Percentiles rank a stretch among this genome's conserved stretches.
Evolutionary conservation across 2,888 invertebrate genomes (phyloP).

Genomic region (Mantis religiosa): DNA sequence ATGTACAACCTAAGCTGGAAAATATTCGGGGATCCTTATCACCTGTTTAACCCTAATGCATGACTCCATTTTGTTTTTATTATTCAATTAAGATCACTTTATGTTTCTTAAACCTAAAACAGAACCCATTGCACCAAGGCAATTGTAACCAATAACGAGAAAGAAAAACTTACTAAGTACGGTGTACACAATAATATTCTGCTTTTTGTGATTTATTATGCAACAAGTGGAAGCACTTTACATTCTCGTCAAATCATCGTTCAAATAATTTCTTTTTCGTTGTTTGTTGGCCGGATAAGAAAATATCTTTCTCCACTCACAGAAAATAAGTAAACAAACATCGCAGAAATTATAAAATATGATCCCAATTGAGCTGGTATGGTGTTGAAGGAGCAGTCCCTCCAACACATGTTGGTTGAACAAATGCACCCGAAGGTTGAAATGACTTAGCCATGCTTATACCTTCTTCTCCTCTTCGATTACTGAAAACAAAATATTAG

Average conservation of each 20-base stretch:
- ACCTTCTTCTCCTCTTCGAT: conserved; percentile 44
- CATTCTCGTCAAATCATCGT: conserved; percentile 2
- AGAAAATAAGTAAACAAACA: background rate
- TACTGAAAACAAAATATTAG: conserved; percentile 37
- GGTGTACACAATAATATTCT: background rate
- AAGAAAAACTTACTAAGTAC: background rate
- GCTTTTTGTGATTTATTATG: background rate
- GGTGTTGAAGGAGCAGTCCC: background rate
- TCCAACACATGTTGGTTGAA: background rate
- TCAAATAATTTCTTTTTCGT: conserved; percentile 11
- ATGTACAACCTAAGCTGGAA: background rate
- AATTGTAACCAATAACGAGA: background rate
- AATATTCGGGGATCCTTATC: background rate
- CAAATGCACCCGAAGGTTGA: background rate
- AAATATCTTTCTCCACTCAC: background rate
- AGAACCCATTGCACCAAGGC: conserved; percentile 1
- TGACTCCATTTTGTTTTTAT: background rate
- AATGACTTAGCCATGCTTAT: conserved; percentile 14
- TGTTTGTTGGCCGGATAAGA: conserved; percentile 20
- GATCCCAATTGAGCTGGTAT: conserved; percentile 19
- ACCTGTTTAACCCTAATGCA: background rate
- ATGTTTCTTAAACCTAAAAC: background rate
- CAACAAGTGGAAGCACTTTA: conserved; percentile 22
- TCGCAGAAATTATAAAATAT: conserved; percentile 18
- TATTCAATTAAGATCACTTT: background rate